A percentile compares a stretch with the other conserved stretches of the same genome.
Conservation (phyloP, 1,140 invertebrate species). For the Lucilia sericata region DNA sequence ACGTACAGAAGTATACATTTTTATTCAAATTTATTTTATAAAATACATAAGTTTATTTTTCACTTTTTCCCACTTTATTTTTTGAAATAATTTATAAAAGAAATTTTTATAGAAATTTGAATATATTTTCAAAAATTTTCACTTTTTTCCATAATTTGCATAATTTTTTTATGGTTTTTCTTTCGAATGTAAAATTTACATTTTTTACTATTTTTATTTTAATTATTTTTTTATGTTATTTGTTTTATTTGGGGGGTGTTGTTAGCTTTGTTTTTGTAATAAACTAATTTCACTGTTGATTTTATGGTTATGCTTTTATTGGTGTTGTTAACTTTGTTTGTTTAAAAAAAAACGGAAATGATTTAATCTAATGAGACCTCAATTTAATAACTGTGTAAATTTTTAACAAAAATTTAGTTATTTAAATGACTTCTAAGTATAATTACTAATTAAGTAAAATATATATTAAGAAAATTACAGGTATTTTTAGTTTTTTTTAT, state of each 20-base stretch:
- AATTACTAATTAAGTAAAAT: too few species aligned
- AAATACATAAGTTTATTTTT: background rate
- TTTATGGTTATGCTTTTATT: background rate
- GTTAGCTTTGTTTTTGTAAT: background rate
- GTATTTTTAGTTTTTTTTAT: too few species aligned
- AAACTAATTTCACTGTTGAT: background rate
- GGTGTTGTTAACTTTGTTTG: background rate
- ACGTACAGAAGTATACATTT: conserved; percentile 2
- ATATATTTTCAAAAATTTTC: background rate
- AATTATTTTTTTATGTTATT: background rate
- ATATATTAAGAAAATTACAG: too few species aligned
- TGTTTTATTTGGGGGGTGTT: background rate
- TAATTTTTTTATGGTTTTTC: background rate
- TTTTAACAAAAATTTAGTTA: too few species aligned
- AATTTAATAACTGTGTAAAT: background rate
- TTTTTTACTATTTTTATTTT: background rate
- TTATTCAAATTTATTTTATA: background rate
- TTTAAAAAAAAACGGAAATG: background rate
- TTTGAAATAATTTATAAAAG: conserved; percentile 10
- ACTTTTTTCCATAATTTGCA: conserved; percentile 25
- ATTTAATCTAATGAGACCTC: conserved; percentile 26
- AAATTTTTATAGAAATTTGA: conserved; percentile 8
- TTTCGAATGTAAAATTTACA: background rate
- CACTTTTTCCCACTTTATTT: background rate
- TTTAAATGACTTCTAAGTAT: too few species aligned